Evolutionary conservation across 2,797 vertebrate species (phyloP), one percentile per base, ranked within the genome.

Genomic region (Muscicapa comitata): DNA sequence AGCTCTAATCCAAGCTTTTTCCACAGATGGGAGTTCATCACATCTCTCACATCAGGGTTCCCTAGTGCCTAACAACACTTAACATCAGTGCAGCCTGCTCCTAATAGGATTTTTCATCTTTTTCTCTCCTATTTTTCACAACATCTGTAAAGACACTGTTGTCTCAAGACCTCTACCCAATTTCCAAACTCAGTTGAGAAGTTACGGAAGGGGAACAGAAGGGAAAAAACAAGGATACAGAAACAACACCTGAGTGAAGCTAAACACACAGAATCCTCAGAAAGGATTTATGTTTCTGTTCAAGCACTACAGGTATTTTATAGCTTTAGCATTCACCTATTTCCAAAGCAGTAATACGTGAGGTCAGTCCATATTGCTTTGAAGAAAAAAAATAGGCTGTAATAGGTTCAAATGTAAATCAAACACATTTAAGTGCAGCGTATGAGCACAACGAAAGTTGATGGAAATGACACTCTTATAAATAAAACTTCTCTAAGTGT

Each of bases 311-410:
- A 91, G 43, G 48, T 53, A 50, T 77, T 92, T 76, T 54, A 88
- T 25, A 91, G 58, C 76, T 94, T 76, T 40, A 86, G n/a, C 80
- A 78, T 85, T 66, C 82, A 75, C 50, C 35, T 71, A 11, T 94
- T 95, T 94, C 89, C 93, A 97, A 92, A 95, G 88, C 57, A 96
- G 90, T 72, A 72, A 53, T 73, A 83, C 50, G 62, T 83, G 92
- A 95, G 55, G 58, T 72, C 50, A 83, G 42, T 6, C 42, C 68
- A 24, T 4, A 19, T 14, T 33, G 25, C 21, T 37, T 45, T 17
- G 43, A 68, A 24, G 25, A 24, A 54, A 74, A 24, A 58, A 15
- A 0, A 45, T 7, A 2, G 17, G 7, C 23, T 81, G 11, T 13
- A 53, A 90, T 17, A 71, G 16, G 63, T 85, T 83, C 37, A 79